These are phyloP conservation scores for Zapus hudsonius DNA, from an alignment of 2,113 vertebrate genomes.

Conservation along the genomic window DNA sequence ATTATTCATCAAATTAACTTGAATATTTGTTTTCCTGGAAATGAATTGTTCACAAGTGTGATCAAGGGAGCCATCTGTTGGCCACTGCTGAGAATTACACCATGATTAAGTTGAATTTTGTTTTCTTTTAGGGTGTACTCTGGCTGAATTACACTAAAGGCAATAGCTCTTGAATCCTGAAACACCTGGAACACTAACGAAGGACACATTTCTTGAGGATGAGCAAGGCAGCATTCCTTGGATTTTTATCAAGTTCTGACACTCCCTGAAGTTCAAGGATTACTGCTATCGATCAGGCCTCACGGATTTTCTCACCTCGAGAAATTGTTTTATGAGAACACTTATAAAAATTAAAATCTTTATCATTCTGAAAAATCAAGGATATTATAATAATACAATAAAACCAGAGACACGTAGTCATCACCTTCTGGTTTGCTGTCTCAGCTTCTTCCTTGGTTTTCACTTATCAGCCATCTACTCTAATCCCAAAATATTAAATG, in stretches of 20 bases:
- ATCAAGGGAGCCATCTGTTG: conserved; percentile 71
- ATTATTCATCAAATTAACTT: neutral
- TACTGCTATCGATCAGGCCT: neutral
- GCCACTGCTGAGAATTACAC: conserved; percentile 50
- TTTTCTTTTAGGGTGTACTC: neutral
- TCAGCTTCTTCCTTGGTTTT: neutral
- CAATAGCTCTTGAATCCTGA: neutral
- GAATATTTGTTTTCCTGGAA: neutral
- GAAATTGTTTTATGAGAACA: neutral
- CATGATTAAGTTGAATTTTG: neutral
- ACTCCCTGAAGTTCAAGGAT: neutral
- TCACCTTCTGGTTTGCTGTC: accelerated
- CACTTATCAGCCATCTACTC: neutral
- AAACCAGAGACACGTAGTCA: neutral
- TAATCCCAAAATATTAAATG: neutral
- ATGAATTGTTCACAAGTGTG: conserved; percentile 4
- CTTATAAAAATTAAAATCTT: neutral
- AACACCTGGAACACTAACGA: neutral
- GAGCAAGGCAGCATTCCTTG: neutral
- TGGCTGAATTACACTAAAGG: neutral
- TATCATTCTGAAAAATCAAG: neutral
- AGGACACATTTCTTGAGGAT: neutral
- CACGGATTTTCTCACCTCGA: neutral
- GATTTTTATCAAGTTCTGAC: conserved; percentile 26
- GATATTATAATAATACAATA: neutral